phyloP scores from a whole-genome alignment of 2,888 invertebrate genomes.

The Odontocolon sp. region DNA sequence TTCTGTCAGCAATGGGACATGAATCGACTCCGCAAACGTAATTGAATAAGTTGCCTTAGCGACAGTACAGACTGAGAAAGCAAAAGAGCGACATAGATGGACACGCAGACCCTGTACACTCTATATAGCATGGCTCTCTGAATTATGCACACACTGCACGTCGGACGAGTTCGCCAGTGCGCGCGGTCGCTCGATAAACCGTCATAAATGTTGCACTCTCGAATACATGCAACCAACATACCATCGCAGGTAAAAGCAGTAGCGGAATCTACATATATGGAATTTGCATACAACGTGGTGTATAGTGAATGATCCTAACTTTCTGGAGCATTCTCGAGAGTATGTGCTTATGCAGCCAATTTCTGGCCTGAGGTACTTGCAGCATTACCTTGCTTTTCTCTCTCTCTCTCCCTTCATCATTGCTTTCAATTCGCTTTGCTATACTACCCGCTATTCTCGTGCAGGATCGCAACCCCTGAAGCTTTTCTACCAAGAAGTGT shows the following conservation, averaged over 20 bases:
- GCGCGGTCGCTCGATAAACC: conserved; percentile 33
- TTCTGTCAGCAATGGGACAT: background rate
- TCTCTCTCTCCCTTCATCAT: no score
- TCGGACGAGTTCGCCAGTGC: background rate
- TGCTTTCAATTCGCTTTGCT: no score
- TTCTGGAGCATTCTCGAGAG: no score
- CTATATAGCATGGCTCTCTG: background rate
- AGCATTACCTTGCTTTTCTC: no score
- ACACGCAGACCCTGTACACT: background rate
- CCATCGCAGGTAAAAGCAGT: background rate
- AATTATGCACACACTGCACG: conserved; percentile 35
- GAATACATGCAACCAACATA: background rate
- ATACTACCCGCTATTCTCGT: no score
- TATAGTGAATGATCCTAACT: no score
- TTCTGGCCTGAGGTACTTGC: no score
- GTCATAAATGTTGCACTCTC: conserved; percentile 26
- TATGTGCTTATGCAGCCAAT: no score
- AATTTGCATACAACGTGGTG: no score
- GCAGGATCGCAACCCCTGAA: no score
- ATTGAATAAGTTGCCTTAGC: conserved; percentile 31
- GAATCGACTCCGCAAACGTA: conserved; percentile 1
- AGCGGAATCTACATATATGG: no score
- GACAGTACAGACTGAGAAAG: background rate
- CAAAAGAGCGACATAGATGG: background rate
- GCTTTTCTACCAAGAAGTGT: no score